Evolutionary conservation across 2,797 vertebrate species (phyloP).

Genomic region (Ctenopoma kingsleyae): DNA sequence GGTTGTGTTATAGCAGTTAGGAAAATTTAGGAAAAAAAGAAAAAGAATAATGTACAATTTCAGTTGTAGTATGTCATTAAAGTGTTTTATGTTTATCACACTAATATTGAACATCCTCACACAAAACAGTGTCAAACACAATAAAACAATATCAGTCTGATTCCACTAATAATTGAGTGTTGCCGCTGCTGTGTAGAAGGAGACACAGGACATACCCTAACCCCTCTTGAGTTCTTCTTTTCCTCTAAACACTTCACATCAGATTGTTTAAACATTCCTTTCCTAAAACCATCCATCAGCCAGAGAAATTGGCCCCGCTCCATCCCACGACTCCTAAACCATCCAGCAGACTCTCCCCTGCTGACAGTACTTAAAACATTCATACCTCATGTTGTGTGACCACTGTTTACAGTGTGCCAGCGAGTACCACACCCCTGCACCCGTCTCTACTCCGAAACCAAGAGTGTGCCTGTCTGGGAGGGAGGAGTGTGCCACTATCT

Average conservation of each 20-base stretch:
- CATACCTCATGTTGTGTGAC: constrained; percentile 49
- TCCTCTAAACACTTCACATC: constrained; percentile 68
- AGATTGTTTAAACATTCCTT: constrained; percentile 80
- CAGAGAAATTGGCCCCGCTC: constrained; percentile 42
- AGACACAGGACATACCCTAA: constrained; percentile 37
- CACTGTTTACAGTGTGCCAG: constrained; percentile 88
- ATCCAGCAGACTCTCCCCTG: constrained; percentile 42
- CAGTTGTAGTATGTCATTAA: background rate
- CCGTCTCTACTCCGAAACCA: constrained; percentile 94
- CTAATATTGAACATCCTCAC: background rate
- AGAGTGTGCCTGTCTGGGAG: constrained; percentile 94
- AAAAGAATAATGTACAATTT: background rate
- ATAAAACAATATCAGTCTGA: constrained; percentile 6
- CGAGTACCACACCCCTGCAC: constrained; percentile 93
- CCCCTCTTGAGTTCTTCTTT: constrained; percentile 50
- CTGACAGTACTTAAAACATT: constrained; percentile 24
- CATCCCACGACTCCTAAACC: constrained; percentile 54
- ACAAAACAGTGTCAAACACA: background rate
- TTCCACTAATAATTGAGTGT: constrained; percentile 11
- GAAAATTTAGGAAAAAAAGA: background rate
- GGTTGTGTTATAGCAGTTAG: background rate
- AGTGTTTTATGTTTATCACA: background rate
- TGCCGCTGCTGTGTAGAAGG: constrained; percentile 31
- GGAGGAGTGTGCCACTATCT: constrained; percentile 92
- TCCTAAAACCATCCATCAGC: constrained; percentile 75